Evolutionary conservation across 2,888 invertebrate genomes (phyloP), one percentile per base, ranked within the genome.

Genomic region (Agriopis aurantiaria): DNA sequence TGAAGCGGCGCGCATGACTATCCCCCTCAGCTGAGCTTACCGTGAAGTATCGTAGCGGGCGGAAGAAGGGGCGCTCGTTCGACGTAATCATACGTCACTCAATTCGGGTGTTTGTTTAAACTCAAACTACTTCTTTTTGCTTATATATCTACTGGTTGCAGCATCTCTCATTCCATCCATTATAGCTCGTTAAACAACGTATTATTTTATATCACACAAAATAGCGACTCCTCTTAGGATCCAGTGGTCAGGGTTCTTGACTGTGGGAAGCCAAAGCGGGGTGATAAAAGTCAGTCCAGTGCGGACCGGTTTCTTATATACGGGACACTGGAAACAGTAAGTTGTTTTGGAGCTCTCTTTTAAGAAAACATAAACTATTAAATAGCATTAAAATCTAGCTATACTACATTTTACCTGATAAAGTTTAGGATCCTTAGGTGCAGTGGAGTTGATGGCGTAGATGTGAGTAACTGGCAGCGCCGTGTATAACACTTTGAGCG

Each of bases 281-380:
- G 97, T 96, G 76, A 98, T 97, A 83, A 97, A 97, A 63, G 97
- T 97, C 65, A 97, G 91, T 76, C 97, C 98, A 0, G 98, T 98
- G 77, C 98, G 96, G 73, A 95, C 94, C 2, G 97, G 96, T 86
- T 98, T 98, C 90, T 98, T 98, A 87, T 98, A 98, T 11, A 98
- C 97, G 0, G 98, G 98, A 87, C 98, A 98, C 96, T 97, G 85
- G 8, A 80, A 78, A 66, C 52, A 64, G 64, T 65, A 49, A 14
- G 6, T 8, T 14, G 8, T n/a, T 49, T 46, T 10, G 12, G 46
- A 46, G 46, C 46, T 10, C 11, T 46, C 46, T 46, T 9, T 46
- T 12, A 2, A 46, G 46, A 46, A 11, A 1, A 10, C 12, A 11
- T 12, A 45, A 45, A 10, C 33, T 33, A 43, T 7, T 1, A 46